Evolutionary conservation across 2,888 invertebrate species (phyloP).

Genomic region (Perizoma affinitatum): DNA sequence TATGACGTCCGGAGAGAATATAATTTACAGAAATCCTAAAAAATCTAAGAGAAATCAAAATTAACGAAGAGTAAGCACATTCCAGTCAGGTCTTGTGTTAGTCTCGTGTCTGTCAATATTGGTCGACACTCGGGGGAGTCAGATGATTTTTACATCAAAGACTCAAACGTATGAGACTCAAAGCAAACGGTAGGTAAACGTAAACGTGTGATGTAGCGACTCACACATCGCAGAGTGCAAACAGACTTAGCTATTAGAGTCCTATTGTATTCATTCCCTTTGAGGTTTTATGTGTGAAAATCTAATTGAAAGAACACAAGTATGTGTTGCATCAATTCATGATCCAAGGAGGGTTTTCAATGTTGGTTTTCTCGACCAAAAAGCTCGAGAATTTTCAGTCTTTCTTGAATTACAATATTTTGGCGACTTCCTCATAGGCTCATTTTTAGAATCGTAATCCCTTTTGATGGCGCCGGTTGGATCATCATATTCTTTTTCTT

Average conservation of each 20-base stretch:
- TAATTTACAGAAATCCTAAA: no score
- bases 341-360: no score
- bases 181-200: constrained; percentile 46
- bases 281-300: constrained; percentile 2
- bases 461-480: no score
- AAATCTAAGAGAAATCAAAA: constrained; percentile 3
- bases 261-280: constrained; percentile 20
- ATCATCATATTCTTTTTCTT: no score
- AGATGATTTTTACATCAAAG: constrained; percentile 79
- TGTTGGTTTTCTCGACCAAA: no score
- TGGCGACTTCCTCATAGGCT: no score
- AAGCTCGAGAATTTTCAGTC: no score
- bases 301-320: no score
- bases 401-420: no score
- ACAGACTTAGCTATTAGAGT: constrained; percentile 33
- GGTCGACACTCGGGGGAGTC: constrained; percentile 59
- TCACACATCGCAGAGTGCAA: constrained; percentile 46
- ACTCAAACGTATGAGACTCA: constrained; percentile 45
- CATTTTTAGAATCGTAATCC: no score
- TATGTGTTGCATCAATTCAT: no score
- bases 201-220: constrained; percentile 42
- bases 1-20: no score
- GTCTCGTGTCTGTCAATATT: constrained; percentile 67
- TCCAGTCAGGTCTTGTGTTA: constrained; percentile 28
- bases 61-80: constrained; percentile 36